A percentile compares a stretch with the other conserved stretches of the same genome.
Conservation (phyloP, 2,797 vertebrate genomes). For the Gila robusta region DNA sequence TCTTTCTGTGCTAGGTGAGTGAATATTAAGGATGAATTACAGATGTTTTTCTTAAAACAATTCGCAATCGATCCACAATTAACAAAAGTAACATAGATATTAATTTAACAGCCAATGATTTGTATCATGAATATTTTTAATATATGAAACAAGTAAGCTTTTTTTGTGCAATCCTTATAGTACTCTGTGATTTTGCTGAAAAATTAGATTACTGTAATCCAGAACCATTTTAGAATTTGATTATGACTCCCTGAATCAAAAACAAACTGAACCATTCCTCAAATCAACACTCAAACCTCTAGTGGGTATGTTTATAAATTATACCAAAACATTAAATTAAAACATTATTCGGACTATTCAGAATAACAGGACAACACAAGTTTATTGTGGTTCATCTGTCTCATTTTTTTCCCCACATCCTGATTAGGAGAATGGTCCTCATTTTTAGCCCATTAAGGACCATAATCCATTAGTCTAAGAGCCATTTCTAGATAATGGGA, state of each 20-base stretch:
- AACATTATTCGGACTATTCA: constrained; percentile 3
- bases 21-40: background rate
- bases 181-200: background rate
- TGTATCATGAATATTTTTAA: background rate
- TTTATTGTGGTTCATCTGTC: constrained; percentile 28
- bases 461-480: constrained; percentile 29
- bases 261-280: background rate
- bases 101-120: background rate
- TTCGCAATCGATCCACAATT: background rate
- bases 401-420: constrained; percentile 14
- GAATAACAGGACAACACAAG: background rate
- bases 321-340: constrained; percentile 6
- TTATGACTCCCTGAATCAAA: background rate
- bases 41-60: background rate
- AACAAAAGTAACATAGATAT: background rate
- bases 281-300: too few relatives aligned
- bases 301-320: constrained; percentile 1
- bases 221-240: background rate
- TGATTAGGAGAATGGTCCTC: constrained; percentile 40
- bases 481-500: constrained; percentile 39
- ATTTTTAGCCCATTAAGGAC: constrained; percentile 37
- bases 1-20: constrained; percentile 76
- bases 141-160: background rate
- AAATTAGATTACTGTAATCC: background rate
- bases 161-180: background rate